Conservation (phyloP, 2,888 invertebrate species). For the Sinelater perroti region DNA sequence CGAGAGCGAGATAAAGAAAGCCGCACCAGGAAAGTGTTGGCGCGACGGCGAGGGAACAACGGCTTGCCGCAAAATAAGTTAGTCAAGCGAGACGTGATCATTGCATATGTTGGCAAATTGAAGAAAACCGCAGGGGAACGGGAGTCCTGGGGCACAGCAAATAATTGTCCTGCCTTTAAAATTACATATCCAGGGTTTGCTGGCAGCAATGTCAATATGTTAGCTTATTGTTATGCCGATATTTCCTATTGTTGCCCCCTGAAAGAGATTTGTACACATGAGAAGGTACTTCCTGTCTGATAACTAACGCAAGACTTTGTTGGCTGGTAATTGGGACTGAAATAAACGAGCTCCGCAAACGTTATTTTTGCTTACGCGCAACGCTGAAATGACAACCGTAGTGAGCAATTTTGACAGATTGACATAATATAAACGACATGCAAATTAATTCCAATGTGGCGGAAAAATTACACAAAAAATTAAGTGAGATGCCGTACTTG, state of each 20-base stretch:
- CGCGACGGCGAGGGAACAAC: neutral
- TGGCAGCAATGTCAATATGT: slow-evolving; percentile 42
- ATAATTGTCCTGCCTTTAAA: slow-evolving; percentile 45
- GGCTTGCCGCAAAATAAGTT: slow-evolving; percentile 20
- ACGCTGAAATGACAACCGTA: too few relatives aligned
- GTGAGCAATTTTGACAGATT: too few relatives aligned
- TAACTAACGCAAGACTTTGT: neutral
- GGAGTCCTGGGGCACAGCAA: slow-evolving; percentile 44
- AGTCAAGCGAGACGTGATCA: slow-evolving; percentile 45
- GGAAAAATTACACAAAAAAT: too few relatives aligned
- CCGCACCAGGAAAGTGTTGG: too few relatives aligned
- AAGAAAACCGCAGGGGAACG: slow-evolving; percentile 48
- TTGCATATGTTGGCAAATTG: slow-evolving; percentile 48
- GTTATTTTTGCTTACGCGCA: too few relatives aligned
- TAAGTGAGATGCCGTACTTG: too few relatives aligned
- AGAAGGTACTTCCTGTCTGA: slow-evolving; percentile 21
- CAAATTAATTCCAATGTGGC: too few relatives aligned
- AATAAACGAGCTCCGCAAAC: too few relatives aligned
- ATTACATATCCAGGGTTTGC: slow-evolving; percentile 34
- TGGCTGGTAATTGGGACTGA: too few relatives aligned
- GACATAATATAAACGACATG: too few relatives aligned
- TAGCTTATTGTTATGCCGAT: slow-evolving; percentile 38
- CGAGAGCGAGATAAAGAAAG: too few relatives aligned
- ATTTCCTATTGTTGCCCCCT: slow-evolving; percentile 23
- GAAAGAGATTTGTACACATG: slow-evolving; percentile 24